phyloP scores from a whole-genome alignment of 2,113 vertebrate genomes.

The Lipotes vexillifer region DNA sequence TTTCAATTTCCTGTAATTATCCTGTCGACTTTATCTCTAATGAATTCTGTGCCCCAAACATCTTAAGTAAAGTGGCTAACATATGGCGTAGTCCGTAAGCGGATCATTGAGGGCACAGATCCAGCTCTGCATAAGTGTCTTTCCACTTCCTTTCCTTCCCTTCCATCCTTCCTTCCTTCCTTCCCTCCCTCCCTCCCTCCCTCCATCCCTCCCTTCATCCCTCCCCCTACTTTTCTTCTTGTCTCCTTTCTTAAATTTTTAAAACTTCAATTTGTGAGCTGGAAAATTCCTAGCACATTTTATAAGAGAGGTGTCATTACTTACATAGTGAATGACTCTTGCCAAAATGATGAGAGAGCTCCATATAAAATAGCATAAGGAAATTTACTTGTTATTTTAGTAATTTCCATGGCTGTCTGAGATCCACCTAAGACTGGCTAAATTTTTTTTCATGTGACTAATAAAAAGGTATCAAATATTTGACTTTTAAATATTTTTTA shows the following conservation, averaged over 20 bases:
- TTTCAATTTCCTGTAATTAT: conserved; percentile 66
- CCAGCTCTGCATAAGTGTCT: neutral
- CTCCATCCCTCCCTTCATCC: no score
- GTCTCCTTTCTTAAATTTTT: neutral
- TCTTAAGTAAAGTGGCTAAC: conserved; percentile 39
- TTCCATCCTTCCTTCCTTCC: neutral
- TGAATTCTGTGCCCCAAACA: neutral
- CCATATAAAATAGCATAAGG: neutral
- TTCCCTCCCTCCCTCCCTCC: no score
- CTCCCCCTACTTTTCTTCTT: neutral
- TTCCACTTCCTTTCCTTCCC: neutral
- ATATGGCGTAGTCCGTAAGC: neutral
- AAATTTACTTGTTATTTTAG: neutral
- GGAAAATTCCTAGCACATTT: neutral
- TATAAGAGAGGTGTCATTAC: neutral
- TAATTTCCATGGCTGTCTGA: neutral
- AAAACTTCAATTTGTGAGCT: neutral
- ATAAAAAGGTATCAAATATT: neutral
- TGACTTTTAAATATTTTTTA: neutral
- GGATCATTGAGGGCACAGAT: neutral
- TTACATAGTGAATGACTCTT: neutral
- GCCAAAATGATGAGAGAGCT: neutral
- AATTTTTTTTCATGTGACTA: neutral
- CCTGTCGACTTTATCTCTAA: conserved; percentile 62
- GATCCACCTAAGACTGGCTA: neutral